A percentile compares a stretch with the other conserved stretches of the same genome.
These are phyloP conservation scores for Julus scandinavius DNA, from an alignment of 2,888 invertebrate species.

Conservation along the genomic window DNA sequence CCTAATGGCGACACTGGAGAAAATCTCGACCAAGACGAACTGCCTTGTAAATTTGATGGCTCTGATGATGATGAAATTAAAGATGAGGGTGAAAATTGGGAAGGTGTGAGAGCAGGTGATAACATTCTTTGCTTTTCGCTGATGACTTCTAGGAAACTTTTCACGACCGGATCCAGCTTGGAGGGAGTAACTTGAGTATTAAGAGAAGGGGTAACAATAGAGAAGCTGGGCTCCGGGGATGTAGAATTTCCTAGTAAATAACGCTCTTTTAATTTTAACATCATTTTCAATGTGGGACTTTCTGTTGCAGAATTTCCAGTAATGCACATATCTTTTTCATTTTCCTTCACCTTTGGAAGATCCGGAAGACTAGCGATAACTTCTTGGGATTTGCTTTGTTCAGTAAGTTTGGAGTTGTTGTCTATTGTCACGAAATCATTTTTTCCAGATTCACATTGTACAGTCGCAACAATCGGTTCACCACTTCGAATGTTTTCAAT, in stretches of 20 bases:
- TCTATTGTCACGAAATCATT: background rate
- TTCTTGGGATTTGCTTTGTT: slow-evolving; percentile 46
- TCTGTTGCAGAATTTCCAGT: slow-evolving; percentile 52
- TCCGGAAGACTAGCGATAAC: slow-evolving; percentile 56
- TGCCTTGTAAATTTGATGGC: slow-evolving; percentile 27
- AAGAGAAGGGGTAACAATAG: background rate
- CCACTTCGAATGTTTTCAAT: background rate
- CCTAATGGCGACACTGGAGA: slow-evolving; percentile 37
- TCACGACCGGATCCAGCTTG: slow-evolving; percentile 83
- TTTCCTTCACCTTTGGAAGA: slow-evolving; percentile 52
- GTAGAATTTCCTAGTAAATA: slow-evolving; percentile 56
- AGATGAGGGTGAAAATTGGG: slow-evolving; percentile 47
- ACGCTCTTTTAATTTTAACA: slow-evolving; percentile 58
- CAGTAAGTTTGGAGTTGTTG: background rate
- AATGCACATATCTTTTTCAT: background rate
- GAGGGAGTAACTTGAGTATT: slow-evolving; percentile 63
- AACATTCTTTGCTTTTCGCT: slow-evolving; percentile 88
- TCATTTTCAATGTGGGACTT: slow-evolving; percentile 59
- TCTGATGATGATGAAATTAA: slow-evolving; percentile 49
- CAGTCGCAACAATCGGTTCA: slow-evolving; percentile 24
- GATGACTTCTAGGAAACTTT: slow-evolving; percentile 85
- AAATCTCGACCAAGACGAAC: slow-evolving; percentile 49
- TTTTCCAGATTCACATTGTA: background rate
- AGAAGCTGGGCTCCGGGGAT: background rate
- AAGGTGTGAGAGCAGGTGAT: slow-evolving; percentile 66